Evolutionary conservation across 2,888 invertebrate genomes (phyloP).

Genomic region (Mythimna pallens): DNA sequence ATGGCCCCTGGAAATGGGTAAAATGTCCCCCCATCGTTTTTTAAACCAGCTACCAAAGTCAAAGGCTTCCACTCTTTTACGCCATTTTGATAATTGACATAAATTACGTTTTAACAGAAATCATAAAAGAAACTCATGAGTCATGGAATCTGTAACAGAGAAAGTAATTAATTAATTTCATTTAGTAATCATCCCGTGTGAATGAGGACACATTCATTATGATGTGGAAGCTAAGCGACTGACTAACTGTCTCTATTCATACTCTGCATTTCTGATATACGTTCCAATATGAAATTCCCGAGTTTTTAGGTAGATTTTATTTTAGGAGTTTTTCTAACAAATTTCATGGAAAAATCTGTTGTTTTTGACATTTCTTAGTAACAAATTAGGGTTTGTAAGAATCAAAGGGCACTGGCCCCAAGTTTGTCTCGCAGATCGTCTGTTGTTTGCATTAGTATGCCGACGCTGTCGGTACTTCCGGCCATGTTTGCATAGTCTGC

Average conservation of each 20-base stretch:
- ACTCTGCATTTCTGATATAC: neutral
- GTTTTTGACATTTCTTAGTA: constrained; percentile 5
- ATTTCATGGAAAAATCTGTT: neutral
- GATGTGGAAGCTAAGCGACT: constrained; percentile 10
- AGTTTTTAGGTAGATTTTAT: neutral
- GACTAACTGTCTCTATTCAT: constrained; percentile 25
- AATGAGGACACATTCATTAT: constrained; percentile 41
- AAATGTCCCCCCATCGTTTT: neutral
- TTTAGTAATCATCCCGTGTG: constrained; percentile 36
- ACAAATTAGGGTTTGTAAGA: neutral
- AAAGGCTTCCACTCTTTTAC: neutral
- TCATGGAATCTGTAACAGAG: constrained; percentile 39
- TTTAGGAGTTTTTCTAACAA: neutral
- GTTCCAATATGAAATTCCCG: neutral
- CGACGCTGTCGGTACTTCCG: constrained; percentile 57
- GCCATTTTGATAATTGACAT: neutral
- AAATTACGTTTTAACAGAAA: neutral
- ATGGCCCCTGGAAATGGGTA: neutral
- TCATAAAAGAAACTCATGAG: constrained; percentile 17
- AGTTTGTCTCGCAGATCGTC: constrained; percentile 34
- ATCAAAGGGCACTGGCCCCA: constrained; percentile 18
- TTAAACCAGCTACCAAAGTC: neutral
- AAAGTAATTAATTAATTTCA: constrained; percentile 52
- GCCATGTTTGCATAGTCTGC: constrained; percentile 59
- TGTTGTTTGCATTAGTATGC: constrained; percentile 63